These are phyloP conservation scores for Tetrax tetrax DNA, from an alignment of 2,113 vertebrate genomes.

Conservation along the genomic window DNA sequence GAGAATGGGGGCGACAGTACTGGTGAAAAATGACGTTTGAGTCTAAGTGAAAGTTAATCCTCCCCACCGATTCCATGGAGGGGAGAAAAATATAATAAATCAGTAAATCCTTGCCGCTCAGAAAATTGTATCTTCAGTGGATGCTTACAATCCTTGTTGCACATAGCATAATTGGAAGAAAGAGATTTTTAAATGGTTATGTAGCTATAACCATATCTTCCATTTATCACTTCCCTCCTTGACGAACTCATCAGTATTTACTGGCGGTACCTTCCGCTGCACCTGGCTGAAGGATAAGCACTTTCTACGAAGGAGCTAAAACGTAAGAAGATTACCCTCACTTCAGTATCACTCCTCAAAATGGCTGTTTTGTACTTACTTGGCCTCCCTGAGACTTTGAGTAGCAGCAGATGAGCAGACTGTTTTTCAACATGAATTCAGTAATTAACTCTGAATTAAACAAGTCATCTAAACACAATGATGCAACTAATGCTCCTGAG, in stretches of 20 bases:
- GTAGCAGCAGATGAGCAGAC: conserved; percentile 17
- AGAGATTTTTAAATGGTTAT: neutral
- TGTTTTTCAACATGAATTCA: conserved; percentile 44
- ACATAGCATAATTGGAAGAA: conserved; percentile 5
- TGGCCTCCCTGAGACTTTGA: neutral
- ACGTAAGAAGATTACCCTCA: conserved; percentile 3
- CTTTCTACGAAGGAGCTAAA: neutral
- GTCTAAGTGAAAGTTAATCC: conserved; percentile 39
- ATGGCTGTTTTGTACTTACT: conserved; percentile 10
- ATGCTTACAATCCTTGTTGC: conserved; percentile 12
- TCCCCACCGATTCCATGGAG: neutral
- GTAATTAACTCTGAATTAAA: conserved; percentile 46
- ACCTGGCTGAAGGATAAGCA: conserved; percentile 23
- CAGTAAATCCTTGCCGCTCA: conserved; percentile 38
- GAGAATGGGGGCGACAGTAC: neutral
- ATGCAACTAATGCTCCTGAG: conserved; percentile 25
- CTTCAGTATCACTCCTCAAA: neutral
- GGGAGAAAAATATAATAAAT: conserved; percentile 40
- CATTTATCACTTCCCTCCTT: neutral
- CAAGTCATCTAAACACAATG: conserved; percentile 30
- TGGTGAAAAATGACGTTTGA: neutral
- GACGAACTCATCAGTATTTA: neutral
- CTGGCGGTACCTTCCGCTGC: neutral
- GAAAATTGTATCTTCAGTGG: conserved; percentile 41
- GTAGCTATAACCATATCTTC: neutral